phyloP scores from a whole-genome alignment of 2,888 invertebrate genomes.

The Mylabris sibirica region DNA sequence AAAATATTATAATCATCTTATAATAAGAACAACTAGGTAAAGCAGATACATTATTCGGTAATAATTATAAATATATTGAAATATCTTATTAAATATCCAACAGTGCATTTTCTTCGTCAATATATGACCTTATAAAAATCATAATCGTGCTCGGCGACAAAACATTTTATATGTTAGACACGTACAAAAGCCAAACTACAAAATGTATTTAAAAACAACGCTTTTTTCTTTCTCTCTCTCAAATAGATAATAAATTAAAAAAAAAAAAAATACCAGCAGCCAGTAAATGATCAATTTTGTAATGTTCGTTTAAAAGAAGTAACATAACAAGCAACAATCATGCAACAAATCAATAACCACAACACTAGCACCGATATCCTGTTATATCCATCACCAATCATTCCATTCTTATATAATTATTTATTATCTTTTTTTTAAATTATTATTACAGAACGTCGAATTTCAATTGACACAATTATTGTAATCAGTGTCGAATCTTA shows the following conservation, averaged over 20 bases:
- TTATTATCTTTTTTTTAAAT: constrained; percentile 18
- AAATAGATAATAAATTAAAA: constrained; percentile 3
- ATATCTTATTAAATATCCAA: constrained; percentile 57
- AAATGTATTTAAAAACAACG: constrained; percentile 24
- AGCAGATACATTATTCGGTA: constrained; percentile 50
- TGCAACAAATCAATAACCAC: constrained; percentile 52
- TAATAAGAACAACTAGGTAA: constrained; percentile 49
- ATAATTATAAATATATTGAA: constrained; percentile 53
- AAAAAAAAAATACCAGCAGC: constrained; percentile 9
- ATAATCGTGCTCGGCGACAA: constrained; percentile 52
- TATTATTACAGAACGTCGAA: constrained; percentile 33
- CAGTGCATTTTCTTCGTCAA: constrained; percentile 53
- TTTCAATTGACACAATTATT: constrained; percentile 32
- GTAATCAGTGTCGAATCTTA: constrained; percentile 14
- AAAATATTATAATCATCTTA: constrained; percentile 50
- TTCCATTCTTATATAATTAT: constrained; percentile 23
- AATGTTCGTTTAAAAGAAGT: constrained; percentile 22
- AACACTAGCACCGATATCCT: constrained; percentile 54
- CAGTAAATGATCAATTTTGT: constrained; percentile 6
- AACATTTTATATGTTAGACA: constrained; percentile 52
- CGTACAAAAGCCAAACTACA: constrained; percentile 53
- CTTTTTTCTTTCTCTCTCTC: background rate
- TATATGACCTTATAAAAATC: constrained; percentile 33
- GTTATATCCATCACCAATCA: constrained; percentile 28
- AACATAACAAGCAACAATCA: constrained; percentile 54